Percentiles rank a stretch among this genome's conserved stretches.
phyloP scores from a whole-genome alignment of 1,140 invertebrate genomes.

The Dendroctonus ponderosae region DNA sequence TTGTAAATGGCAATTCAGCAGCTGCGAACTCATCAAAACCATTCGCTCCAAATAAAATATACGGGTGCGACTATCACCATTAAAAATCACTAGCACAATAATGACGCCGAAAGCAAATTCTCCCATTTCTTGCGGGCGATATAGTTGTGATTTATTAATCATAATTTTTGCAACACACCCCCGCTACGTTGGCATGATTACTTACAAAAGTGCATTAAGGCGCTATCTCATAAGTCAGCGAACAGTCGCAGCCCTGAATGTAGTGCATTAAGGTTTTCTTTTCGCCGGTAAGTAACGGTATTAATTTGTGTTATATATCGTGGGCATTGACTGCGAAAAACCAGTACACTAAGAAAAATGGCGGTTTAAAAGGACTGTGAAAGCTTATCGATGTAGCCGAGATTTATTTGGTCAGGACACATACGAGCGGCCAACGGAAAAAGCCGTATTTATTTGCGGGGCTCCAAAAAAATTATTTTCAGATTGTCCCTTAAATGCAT shows the following conservation, averaged over 20 bases:
- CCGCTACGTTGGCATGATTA: conserved; percentile 2
- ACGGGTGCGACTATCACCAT: too few relatives aligned
- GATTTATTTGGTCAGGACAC: conserved; percentile 2
- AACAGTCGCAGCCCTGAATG: conserved; percentile 6
- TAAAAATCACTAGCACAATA: too few relatives aligned
- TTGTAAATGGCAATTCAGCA: too few relatives aligned
- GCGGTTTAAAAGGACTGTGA: conserved; percentile 14
- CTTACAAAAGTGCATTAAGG: conserved; percentile 11
- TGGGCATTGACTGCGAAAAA: conserved; percentile 12
- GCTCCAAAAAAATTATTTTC: too few relatives aligned
- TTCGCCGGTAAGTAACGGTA: conserved; percentile 13
- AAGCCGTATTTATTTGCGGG: too few relatives aligned
- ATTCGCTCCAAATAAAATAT: too few relatives aligned
- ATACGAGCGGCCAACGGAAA: too few relatives aligned
- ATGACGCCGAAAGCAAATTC: too few relatives aligned
- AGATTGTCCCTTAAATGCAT: too few relatives aligned
- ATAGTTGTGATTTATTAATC: conserved; percentile 4
- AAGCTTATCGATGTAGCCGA: conserved; percentile 16
- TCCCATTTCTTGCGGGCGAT: neutral
- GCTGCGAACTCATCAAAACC: too few relatives aligned
- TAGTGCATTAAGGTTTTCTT: conserved; percentile 9
- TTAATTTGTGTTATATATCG: conserved; percentile 22
- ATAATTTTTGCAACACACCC: conserved; percentile 1
- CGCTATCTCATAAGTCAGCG: conserved; percentile 5
- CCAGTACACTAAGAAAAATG: conserved; percentile 18